A percentile compares a stretch with the other conserved stretches of the same genome.
phyloP scores from a whole-genome alignment of 2,797 vertebrate species.

The Schizopygopsis pylzovi region DNA sequence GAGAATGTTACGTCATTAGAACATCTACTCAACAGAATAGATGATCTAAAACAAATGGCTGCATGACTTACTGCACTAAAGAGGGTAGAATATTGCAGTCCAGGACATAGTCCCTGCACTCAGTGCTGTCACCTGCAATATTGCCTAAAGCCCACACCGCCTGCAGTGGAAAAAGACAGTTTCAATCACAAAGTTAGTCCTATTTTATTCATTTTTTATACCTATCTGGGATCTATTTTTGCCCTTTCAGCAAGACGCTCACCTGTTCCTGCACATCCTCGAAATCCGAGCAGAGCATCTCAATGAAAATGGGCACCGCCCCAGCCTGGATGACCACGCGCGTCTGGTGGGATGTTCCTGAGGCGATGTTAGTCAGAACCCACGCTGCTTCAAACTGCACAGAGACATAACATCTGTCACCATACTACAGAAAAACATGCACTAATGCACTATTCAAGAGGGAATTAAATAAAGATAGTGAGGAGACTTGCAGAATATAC shows the following conservation, averaged over 20 bases:
- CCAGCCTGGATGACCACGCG: slow-evolving; percentile 96
- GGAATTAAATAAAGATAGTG: slow-evolving; percentile 38
- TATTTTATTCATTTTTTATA: not conserved
- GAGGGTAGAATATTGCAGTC: slow-evolving; percentile 95
- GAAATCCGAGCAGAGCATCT: slow-evolving; percentile 92
- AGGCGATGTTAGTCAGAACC: slow-evolving; percentile 97
- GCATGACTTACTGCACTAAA: slow-evolving; percentile 70
- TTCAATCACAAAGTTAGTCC: not conserved
- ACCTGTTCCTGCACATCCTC: slow-evolving; percentile 98
- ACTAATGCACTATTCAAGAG: slow-evolving; percentile 17
- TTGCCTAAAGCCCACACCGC: slow-evolving; percentile 98
- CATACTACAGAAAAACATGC: not conserved
- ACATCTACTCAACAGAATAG: not conserved
- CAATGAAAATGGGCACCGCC: slow-evolving; percentile 95
- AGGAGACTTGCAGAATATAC: slow-evolving; percentile 11
- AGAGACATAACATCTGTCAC: slow-evolving; percentile 31
- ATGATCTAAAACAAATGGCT: not conserved
- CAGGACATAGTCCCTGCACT: slow-evolving; percentile 96
- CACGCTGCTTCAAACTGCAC: slow-evolving; percentile 94
- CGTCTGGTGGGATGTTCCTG: slow-evolving; percentile 95
- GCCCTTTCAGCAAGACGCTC: slow-evolving; percentile 34
- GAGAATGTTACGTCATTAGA: slow-evolving; percentile 28
- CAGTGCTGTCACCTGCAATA: slow-evolving; percentile 96
- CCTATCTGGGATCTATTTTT: not conserved
- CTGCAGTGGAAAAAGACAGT: slow-evolving; percentile 72